Percentiles rank a stretch among this genome's conserved stretches.
Conservation (phyloP, 2,888 invertebrate species). For the Morpho deidamia region DNA sequence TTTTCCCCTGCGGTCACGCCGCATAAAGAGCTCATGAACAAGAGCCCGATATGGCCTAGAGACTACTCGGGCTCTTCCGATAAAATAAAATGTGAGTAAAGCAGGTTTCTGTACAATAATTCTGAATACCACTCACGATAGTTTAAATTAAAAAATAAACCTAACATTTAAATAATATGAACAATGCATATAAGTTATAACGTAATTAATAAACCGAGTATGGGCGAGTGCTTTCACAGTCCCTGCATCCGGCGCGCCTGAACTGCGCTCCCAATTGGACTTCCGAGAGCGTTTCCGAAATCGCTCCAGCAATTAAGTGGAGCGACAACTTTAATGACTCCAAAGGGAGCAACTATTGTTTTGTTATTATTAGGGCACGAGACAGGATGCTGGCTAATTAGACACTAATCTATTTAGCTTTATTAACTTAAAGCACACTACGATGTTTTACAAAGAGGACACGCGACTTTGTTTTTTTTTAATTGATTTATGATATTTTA, state of each 20-base stretch:
- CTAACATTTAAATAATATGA: background rate
- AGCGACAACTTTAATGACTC: conserved; percentile 58
- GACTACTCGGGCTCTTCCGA: too few relatives aligned
- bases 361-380: conserved; percentile 73
- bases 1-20: too few relatives aligned
- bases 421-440: conserved; percentile 41
- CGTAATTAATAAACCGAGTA: conserved; percentile 19
- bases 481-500: background rate
- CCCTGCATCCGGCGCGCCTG: conserved; percentile 60
- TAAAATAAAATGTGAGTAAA: too few relatives aligned
- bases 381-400: conserved; percentile 75
- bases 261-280: conserved; percentile 72
- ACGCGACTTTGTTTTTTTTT: conserved; percentile 1
- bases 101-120: too few relatives aligned
- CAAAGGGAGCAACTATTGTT: conserved; percentile 67
- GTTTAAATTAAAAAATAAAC: too few relatives aligned
- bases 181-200: background rate
- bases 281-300: conserved; percentile 75
- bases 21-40: too few relatives aligned
- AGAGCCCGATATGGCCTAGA: too few relatives aligned
- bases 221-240: conserved; percentile 60
- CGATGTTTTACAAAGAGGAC: conserved; percentile 14
- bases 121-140: too few relatives aligned
- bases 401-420: conserved; percentile 57
- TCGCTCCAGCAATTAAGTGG: conserved; percentile 47